Percentiles rank a stretch among this genome's conserved stretches.
phyloP scores from a whole-genome alignment of 2,888 invertebrate species.

The Drosophila multiciliata region DNA sequence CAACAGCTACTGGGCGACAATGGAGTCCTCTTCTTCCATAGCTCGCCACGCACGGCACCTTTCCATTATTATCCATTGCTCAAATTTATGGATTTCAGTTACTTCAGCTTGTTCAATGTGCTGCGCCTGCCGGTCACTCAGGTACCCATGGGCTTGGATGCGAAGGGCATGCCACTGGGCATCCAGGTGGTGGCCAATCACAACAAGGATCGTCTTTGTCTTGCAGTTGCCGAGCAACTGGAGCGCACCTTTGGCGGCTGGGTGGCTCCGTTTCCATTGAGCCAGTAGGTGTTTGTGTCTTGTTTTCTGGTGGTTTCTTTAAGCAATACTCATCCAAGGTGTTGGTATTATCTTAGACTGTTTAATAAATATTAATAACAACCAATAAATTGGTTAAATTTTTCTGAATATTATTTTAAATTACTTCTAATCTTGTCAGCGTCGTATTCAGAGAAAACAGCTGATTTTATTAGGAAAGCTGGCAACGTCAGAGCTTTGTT shows the following conservation, averaged over 20 bases:
- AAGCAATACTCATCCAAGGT: constrained; percentile 44
- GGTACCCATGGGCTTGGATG: constrained; percentile 92
- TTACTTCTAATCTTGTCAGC: constrained; percentile 10
- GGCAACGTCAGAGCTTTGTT: neutral
- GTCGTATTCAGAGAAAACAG: neutral
- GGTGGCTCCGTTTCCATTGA: constrained; percentile 88
- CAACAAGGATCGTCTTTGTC: constrained; percentile 92
- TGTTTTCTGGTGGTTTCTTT: neutral
- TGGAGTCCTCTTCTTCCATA: constrained; percentile 93
- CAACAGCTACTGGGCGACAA: constrained; percentile 89
- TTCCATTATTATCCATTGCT: constrained; percentile 92
- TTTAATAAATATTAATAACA: too few relatives aligned
- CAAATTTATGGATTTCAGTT: constrained; percentile 93
- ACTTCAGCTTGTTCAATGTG: constrained; percentile 94
- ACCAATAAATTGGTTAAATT: constrained; percentile 3
- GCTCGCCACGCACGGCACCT: constrained; percentile 91
- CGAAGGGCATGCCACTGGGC: constrained; percentile 93
- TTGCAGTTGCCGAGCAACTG: constrained; percentile 95
- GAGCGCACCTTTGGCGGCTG: constrained; percentile 96
- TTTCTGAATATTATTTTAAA: constrained; percentile 1
- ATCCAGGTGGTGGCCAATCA: constrained; percentile 94
- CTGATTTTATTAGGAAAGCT: neutral
- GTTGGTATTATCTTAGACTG: constrained; percentile 48
- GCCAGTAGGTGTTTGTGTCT: constrained; percentile 41
- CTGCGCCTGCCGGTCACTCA: constrained; percentile 91